Evolutionary conservation across 2,888 invertebrate species (phyloP), one percentile per base, ranked within the genome.

Genomic region (Eurytoma adleriae): DNA sequence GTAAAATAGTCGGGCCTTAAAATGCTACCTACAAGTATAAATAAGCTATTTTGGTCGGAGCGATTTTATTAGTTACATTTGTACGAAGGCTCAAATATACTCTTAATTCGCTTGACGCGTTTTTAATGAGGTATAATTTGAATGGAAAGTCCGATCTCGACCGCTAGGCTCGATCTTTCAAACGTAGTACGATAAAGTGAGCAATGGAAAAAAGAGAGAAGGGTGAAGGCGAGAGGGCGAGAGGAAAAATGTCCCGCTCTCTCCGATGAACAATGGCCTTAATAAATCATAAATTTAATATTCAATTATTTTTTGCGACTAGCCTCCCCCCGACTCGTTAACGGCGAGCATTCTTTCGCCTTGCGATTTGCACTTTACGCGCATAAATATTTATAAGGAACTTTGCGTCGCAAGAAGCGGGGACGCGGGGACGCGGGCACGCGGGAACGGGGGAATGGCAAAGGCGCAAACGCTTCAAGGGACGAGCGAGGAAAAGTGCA

Each of bases 41-140:
- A 10, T 10, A 68, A 77, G 57, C 61, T 78, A 75, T 81, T 78
- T 75, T 78, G 75, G 81, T n/a, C 52, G 24, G 50, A 20, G 13
- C 59, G 50, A 70, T 75, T 66, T 71, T 78, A 68, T 71, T 4
- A 16, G 56, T 7, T 52, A 40, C 40, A 40, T 69, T 57, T 40
- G 24, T 66, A 57, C 54, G 74, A 78, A 74, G 77, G 66, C 81
- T 66, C 81, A 61, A 68, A 78, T 80, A 80, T 69, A 73, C 79
- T 64, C 77, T 82, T 82, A 82, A 82, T 82, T 82, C 61, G 74
- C 80, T 78, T 70, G 80, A 80, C 80, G 80, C 80, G 80, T 82
- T 40, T 82, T 79, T 82, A 82, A 82, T 79, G 82, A 82, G 73
- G 79, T 79, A 30, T 79, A 82, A 82, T 82, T 82, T 82, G 78